These are phyloP conservation scores for Hirundichthys speculiger DNA, from an alignment of 2,113 vertebrate genomes.

Conservation along the genomic window DNA sequence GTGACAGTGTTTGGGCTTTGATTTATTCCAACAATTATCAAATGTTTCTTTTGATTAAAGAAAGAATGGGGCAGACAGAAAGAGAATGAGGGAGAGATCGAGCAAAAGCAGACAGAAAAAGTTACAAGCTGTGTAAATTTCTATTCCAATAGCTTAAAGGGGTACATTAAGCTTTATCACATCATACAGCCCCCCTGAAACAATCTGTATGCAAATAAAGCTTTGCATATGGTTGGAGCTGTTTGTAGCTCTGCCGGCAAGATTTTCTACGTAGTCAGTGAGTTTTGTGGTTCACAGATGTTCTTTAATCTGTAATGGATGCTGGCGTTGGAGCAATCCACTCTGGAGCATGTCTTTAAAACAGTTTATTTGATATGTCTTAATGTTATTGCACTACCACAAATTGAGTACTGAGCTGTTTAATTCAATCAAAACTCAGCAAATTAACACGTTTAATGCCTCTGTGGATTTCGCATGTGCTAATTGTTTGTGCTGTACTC, in stretches of 20 bases:
- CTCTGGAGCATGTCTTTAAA: conserved; percentile 73
- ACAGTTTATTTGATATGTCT: conserved; percentile 76
- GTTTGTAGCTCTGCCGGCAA: conserved; percentile 75
- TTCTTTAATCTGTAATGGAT: conserved; percentile 81
- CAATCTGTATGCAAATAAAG: conserved; percentile 80
- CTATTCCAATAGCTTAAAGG: conserved; percentile 72
- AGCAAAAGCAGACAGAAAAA: conserved; percentile 40
- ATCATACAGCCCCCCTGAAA: conserved; percentile 71
- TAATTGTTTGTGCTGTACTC: conserved; percentile 70
- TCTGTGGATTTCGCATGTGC: conserved; percentile 51
- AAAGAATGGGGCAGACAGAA: conserved; percentile 39
- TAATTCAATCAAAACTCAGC: conserved; percentile 77
- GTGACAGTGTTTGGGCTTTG: conserved; percentile 44
- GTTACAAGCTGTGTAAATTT: conserved; percentile 71
- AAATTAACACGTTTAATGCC: conserved; percentile 72
- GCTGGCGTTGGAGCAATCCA: conserved; percentile 74
- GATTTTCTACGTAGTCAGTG: conserved; percentile 71
- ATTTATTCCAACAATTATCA: conserved; percentile 68
- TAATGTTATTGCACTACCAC: conserved; percentile 75
- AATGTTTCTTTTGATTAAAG: conserved; percentile 69
- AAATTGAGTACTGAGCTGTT: conserved; percentile 78
- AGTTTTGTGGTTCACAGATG: conserved; percentile 75
- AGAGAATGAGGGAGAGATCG: conserved; percentile 13
- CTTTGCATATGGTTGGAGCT: conserved; percentile 69
- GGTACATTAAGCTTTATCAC: conserved; percentile 76